Evolutionary conservation across 2,113 vertebrate genomes (phyloP).

Genomic region (Bufo bufo): DNA sequence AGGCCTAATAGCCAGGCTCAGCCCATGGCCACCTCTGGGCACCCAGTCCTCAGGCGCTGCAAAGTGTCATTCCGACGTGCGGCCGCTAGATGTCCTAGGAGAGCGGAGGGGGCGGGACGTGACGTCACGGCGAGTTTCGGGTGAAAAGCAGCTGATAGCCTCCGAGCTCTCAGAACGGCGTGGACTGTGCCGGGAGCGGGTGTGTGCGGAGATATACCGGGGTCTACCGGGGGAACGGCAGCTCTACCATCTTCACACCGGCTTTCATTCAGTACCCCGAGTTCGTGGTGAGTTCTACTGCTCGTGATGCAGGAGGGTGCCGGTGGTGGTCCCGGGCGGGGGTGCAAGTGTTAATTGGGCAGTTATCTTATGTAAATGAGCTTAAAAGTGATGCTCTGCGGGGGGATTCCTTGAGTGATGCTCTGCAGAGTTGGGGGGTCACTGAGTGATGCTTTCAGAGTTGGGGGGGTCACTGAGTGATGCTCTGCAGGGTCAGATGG

Average conservation of each 20-base stretch:
- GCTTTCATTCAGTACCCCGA: neutral
- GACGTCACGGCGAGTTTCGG: constrained; percentile 2
- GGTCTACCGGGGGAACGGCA: neutral
- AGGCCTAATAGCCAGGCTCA: too few species aligned
- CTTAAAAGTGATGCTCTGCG: neutral
- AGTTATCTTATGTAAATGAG: neutral
- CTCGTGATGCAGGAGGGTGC: too few species aligned
- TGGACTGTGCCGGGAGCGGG: neutral
- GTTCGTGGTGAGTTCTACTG: neutral
- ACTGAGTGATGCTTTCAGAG: neutral
- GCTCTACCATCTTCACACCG: neutral
- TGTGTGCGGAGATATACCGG: neutral
- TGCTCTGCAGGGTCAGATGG: neutral
- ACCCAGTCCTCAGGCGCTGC: neutral
- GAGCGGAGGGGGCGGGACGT: neutral
- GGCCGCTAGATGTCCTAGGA: neutral
- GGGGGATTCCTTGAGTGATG: too few species aligned
- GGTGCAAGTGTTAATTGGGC: neutral
- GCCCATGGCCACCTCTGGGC: too few species aligned
- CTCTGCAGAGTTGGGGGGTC: neutral
- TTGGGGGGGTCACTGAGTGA: neutral
- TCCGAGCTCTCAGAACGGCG: neutral
- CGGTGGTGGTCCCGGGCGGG: neutral
- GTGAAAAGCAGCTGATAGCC: neutral
- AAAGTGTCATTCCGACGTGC: neutral